Percentiles rank a stretch among this genome's conserved stretches.
Evolutionary conservation across 2,113 vertebrate genomes (phyloP).

Genomic region (Nansenia antarctica): DNA sequence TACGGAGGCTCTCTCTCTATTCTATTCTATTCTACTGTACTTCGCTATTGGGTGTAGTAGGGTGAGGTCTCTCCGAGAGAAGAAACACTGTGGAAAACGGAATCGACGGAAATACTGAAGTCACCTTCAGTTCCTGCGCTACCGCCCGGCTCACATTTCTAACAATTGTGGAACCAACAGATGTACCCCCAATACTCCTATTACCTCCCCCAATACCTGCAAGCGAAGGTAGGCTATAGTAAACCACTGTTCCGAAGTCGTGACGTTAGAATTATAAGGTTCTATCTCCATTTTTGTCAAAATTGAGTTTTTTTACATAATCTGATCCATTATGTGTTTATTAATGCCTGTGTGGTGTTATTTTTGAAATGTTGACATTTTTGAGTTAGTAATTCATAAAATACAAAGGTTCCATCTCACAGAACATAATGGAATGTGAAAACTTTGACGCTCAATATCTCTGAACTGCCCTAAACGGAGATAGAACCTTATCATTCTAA

Average conservation of each 20-base stretch:
- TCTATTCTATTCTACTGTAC: slow-evolving; percentile 56
- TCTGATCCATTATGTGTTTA: no score
- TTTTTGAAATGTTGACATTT: no score
- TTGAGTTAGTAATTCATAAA: no score
- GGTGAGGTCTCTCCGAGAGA: slow-evolving; percentile 49
- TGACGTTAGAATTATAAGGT: no score
- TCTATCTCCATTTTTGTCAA: no score
- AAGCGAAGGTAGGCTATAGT: slow-evolving; percentile 79
- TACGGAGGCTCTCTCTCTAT: slow-evolving; percentile 45
- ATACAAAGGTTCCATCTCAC: no score
- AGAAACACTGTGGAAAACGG: slow-evolving; percentile 56
- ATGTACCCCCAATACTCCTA: slow-evolving; percentile 90
- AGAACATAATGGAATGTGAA: no score
- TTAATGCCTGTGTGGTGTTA: no score
- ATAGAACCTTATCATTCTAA: no score
- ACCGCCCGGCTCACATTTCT: slow-evolving; percentile 73
- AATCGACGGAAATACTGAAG: slow-evolving; percentile 60
- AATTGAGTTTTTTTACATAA: no score
- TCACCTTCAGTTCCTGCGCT: slow-evolving; percentile 70
- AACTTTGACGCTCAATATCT: no score
- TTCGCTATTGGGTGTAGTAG: slow-evolving; percentile 48
- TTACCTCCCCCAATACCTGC: slow-evolving; percentile 85
- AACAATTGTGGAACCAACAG: slow-evolving; percentile 87
- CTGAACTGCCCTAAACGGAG: no score
- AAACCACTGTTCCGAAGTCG: neutral